phyloP scores from a whole-genome alignment of 2,797 vertebrate genomes.

The Coregonus sp. region DNA sequence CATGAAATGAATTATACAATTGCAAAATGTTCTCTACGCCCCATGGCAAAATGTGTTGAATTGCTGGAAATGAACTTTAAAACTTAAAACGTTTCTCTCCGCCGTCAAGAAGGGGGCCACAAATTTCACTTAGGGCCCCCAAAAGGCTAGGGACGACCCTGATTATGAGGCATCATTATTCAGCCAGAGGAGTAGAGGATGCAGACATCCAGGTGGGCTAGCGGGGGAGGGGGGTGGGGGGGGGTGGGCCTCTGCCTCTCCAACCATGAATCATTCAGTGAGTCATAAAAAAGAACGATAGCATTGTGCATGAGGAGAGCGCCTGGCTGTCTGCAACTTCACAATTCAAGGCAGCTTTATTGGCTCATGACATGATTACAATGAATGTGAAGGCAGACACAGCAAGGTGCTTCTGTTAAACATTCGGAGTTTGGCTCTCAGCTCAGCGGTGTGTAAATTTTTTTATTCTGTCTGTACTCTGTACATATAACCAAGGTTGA shows the following conservation, averaged over 20 bases:
- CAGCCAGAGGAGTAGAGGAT: constrained; percentile 5
- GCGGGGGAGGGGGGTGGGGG: not conserved
- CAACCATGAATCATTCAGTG: constrained; percentile 15
- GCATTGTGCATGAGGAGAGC: not conserved
- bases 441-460: not conserved
- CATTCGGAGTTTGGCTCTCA: not conserved
- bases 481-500: too few species aligned
- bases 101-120: too few species aligned
- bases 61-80: too few species aligned
- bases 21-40: too few species aligned
- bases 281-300: constrained; percentile 2
- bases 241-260: not conserved
- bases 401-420: not conserved
- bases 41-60: too few species aligned
- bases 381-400: not conserved
- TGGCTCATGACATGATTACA: constrained; percentile 9
- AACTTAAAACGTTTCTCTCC: too few species aligned
- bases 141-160: too few species aligned
- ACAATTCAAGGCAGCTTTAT: not conserved
- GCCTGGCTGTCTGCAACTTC: not conserved
- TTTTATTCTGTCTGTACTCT: not conserved
- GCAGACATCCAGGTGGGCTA: constrained; percentile 3
- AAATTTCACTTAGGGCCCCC: too few species aligned
- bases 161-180: constrained; percentile 15
- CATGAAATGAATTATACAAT: too few species aligned